These are phyloP conservation scores for Centrocercus urophasianus DNA, from an alignment of 2,113 vertebrate genomes.

Conservation along the genomic window DNA sequence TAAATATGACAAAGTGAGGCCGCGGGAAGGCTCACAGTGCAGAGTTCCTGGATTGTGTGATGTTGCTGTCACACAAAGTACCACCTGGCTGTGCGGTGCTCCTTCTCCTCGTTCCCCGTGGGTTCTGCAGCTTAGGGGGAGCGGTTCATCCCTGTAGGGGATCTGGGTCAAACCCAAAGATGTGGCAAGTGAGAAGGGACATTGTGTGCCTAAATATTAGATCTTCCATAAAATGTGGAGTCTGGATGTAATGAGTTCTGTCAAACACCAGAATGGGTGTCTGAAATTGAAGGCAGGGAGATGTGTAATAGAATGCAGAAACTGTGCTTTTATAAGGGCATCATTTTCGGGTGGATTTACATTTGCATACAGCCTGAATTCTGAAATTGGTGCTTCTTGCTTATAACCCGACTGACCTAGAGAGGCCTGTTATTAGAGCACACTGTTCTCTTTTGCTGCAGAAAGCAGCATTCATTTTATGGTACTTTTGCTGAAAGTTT, in stretches of 20 bases:
- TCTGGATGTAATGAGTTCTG: neutral
- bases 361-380: neutral
- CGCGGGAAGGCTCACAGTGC: neutral
- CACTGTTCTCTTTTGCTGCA: neutral
- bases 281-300: neutral
- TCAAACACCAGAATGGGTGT: neutral
- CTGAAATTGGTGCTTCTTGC: constrained; percentile 5
- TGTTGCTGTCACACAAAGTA: neutral
- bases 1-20: neutral
- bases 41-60: neutral
- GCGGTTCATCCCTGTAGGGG: neutral
- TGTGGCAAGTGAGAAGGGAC: neutral
- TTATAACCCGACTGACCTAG: neutral
- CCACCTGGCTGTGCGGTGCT: neutral
- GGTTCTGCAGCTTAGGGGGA: neutral
- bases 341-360: neutral
- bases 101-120: neutral
- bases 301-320: neutral
- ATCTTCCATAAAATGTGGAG: neutral
- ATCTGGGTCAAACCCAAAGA: neutral
- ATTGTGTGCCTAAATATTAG: neutral
- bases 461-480: neutral
- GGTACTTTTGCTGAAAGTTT: neutral
- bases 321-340: constrained; percentile 3
- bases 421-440: neutral